Conservation (phyloP, 2,113 vertebrate species). For the Centrocercus urophasianus region DNA sequence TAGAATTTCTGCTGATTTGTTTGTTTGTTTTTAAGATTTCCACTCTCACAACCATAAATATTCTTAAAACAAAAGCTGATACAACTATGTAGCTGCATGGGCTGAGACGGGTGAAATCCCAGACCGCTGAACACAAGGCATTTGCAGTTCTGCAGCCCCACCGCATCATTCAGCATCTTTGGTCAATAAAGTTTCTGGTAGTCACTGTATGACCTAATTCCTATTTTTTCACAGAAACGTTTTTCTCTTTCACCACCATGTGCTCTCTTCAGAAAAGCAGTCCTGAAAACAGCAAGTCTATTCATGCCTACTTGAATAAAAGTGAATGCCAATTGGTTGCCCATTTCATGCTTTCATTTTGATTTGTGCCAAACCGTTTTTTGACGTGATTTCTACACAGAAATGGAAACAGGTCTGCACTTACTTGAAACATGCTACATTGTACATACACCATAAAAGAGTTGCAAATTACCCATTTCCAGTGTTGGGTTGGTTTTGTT, state of each 20-base stretch:
- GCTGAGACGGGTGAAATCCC: background rate
- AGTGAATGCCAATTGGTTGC: background rate
- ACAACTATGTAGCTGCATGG: accelerated
- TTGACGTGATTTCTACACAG: background rate
- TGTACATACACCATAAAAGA: background rate
- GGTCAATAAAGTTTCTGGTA: background rate
- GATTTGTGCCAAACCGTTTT: background rate
- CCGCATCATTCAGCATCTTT: background rate
- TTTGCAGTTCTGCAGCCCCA: background rate
- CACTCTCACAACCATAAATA: background rate
- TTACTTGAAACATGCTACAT: background rate
- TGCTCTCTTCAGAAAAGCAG: background rate
- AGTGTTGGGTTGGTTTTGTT: background rate
- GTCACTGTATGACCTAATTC: background rate
- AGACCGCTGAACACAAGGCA: background rate
- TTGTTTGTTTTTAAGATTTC: background rate
- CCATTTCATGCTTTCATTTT: background rate
- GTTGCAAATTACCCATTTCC: background rate
- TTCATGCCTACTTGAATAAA: slow-evolving; percentile 13
- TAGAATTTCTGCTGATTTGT: background rate
- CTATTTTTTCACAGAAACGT: background rate
- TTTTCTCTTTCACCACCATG: background rate
- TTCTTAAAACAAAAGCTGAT: background rate
- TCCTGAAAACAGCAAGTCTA: background rate
- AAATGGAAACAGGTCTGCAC: background rate